phyloP scores from a whole-genome alignment of 2,888 invertebrate species.

The Amiota mariae region DNA sequence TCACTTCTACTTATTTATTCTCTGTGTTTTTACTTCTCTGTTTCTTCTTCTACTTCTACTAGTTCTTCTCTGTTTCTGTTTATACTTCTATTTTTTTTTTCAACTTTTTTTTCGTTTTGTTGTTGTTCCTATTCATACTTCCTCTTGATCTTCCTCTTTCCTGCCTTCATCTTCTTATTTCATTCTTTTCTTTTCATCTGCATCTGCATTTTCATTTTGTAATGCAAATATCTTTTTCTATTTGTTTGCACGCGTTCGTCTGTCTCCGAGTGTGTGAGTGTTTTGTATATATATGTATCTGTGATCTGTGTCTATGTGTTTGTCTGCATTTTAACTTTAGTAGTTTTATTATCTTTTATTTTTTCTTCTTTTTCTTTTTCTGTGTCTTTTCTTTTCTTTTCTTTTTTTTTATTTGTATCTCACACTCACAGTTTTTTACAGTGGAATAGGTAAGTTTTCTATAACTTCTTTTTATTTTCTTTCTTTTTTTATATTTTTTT shows the following conservation, averaged over 20 bases:
- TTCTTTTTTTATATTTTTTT: slow-evolving; percentile 1
- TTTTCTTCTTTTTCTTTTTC: slow-evolving; percentile 11
- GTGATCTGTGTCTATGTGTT: slow-evolving; percentile 34
- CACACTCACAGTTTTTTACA: slow-evolving; percentile 58
- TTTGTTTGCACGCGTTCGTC: slow-evolving; percentile 14
- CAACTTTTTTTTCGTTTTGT: slow-evolving; percentile 51
- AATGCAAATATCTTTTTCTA: slow-evolving; percentile 50
- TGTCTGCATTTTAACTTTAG: slow-evolving; percentile 45
- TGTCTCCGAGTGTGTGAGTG: slow-evolving; percentile 23
- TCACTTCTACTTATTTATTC: too few species aligned
- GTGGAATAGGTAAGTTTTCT: slow-evolving; percentile 66
- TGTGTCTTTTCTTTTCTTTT: background rate
- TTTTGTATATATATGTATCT: slow-evolving; percentile 24
- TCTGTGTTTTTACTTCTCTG: too few species aligned
- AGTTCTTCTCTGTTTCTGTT: background rate
- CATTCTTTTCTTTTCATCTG: background rate
- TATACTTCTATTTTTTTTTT: background rate
- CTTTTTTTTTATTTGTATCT: slow-evolving; percentile 40
- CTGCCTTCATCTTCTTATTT: background rate
- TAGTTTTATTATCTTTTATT: background rate
- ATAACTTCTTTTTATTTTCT: slow-evolving; percentile 33
- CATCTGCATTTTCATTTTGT: slow-evolving; percentile 47
- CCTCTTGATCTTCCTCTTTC: background rate
- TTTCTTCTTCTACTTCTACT: too few species aligned
- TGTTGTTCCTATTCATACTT: background rate